A percentile compares a stretch with the other conserved stretches of the same genome.
These are phyloP conservation scores for Umimayanthus kanabou DNA, from an alignment of 92 coral and sea anemone species.

Conservation along the genomic window DNA sequence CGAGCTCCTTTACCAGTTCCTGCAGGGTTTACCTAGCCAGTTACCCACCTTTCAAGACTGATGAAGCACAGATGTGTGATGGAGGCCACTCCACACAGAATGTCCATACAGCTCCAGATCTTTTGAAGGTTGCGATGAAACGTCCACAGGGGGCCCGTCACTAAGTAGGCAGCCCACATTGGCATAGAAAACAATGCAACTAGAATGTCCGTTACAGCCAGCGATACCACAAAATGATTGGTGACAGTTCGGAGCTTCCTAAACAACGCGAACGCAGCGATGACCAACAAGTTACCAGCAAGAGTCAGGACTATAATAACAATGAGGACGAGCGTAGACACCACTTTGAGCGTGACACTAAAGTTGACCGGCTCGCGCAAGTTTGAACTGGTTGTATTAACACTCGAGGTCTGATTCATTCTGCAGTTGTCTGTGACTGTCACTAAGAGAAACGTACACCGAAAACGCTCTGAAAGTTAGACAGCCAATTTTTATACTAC, in stretches of 20 bases:
- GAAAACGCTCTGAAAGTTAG: too few species aligned
- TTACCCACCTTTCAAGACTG: slow-evolving; percentile 77
- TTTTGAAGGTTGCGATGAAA: slow-evolving; percentile 57
- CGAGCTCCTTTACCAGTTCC: too few species aligned
- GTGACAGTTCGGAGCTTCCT: slow-evolving; percentile 80
- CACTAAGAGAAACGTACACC: not conserved
- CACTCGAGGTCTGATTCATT: slow-evolving; percentile 8
- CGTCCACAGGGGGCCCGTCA: slow-evolving; percentile 77
- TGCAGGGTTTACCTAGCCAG: too few species aligned
- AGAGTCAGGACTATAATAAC: slow-evolving; percentile 68
- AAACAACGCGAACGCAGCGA: slow-evolving; percentile 75
- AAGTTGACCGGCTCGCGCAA: slow-evolving; percentile 37
- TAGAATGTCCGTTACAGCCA: slow-evolving; percentile 80
- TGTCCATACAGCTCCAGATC: slow-evolving; percentile 85
- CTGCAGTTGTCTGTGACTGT: not conserved
- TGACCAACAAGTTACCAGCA: slow-evolving; percentile 76
- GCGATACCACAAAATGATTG: slow-evolving; percentile 75
- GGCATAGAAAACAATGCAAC: slow-evolving; percentile 94
- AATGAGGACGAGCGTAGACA: slow-evolving; percentile 66
- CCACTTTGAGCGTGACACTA: slow-evolving; percentile 51
- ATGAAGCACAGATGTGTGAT: slow-evolving; percentile 80
- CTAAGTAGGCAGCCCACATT: slow-evolving; percentile 79
- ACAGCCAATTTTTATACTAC: too few species aligned
- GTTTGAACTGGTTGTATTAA: slow-evolving; percentile 22
- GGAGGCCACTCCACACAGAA: slow-evolving; percentile 85